phyloP scores from a whole-genome alignment of 1,140 invertebrate species.

The Drosophila orosa region DNA sequence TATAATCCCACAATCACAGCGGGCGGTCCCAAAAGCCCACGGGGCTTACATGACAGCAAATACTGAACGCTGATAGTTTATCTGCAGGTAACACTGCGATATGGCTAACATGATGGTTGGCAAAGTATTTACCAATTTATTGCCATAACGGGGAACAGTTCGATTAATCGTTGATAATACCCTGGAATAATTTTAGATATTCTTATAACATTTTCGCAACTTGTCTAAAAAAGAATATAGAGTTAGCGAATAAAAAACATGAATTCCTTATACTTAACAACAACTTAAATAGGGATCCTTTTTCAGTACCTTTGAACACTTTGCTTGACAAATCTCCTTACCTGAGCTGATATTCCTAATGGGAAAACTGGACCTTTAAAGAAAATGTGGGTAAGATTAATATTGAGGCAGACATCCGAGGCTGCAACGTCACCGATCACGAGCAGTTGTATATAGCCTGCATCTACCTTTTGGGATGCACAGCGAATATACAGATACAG shows the following conservation, averaged over 20 bases:
- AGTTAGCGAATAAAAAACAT: too few species aligned
- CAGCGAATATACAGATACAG: conserved; percentile 34
- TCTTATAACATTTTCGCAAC: background rate
- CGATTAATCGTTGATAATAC: background rate
- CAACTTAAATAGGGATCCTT: background rate
- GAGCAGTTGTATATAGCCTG: conserved; percentile 65
- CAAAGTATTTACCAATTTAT: conserved; percentile 46
- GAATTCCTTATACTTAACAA: background rate
- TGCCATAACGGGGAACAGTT: background rate
- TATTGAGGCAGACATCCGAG: conserved; percentile 41
- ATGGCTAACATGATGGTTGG: conserved; percentile 5
- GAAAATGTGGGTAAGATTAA: conserved; percentile 30
- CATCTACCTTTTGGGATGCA: conserved; percentile 69
- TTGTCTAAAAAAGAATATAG: background rate
- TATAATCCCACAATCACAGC: conserved; percentile 50
- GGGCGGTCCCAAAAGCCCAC: conserved; percentile 19
- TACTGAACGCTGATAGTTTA: conserved; percentile 52
- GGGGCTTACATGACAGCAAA: conserved; percentile 26
- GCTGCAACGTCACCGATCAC: conserved; percentile 64
- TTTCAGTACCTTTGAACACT: background rate
- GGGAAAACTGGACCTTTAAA: conserved; percentile 2
- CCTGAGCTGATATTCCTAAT: background rate
- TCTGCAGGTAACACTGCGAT: conserved; percentile 12
- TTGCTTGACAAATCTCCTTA: background rate
- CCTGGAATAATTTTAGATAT: background rate